phyloP scores from a whole-genome alignment of 1,140 invertebrate species.

The Drosophila gunungcola region DNA sequence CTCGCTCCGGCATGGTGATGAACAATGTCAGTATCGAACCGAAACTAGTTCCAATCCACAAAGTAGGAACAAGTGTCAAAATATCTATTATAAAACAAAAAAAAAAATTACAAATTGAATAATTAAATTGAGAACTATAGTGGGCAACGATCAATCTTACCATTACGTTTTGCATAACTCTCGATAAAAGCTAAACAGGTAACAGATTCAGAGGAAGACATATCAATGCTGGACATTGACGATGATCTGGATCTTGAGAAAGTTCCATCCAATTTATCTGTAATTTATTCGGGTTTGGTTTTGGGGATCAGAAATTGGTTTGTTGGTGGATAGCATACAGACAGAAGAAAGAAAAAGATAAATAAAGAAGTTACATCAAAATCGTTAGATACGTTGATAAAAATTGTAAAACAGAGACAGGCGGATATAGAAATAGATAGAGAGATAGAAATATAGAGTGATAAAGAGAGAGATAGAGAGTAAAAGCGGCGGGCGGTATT shows the following conservation, averaged over 20 bases:
- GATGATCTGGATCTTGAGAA: conserved; percentile 98
- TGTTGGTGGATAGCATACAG: conserved; percentile 29
- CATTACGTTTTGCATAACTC: conserved; percentile 97
- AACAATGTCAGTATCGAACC: conserved; percentile 97
- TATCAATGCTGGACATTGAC: conserved; percentile 98
- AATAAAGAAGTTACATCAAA: conserved; percentile 49
- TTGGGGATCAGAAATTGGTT: conserved; percentile 12
- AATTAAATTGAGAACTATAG: neutral
- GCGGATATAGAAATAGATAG: conserved; percentile 46
- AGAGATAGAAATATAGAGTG: conserved; percentile 39
- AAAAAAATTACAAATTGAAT: neutral
- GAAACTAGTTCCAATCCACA: conserved; percentile 98
- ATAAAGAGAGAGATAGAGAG: conserved; percentile 58
- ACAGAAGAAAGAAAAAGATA: conserved; percentile 45
- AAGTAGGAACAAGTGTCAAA: conserved; percentile 88
- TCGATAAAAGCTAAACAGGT: conserved; percentile 98
- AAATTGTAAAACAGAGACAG: conserved; percentile 44
- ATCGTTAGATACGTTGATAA: conserved; percentile 34
- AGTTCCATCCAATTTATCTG: conserved; percentile 97
- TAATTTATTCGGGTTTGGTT: conserved; percentile 55
- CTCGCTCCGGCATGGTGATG: conserved; percentile 92
- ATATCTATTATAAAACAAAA: conserved; percentile 51
- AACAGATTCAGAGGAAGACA: conserved; percentile 97
- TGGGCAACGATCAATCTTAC: conserved; percentile 85
- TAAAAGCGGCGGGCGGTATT: conserved; percentile 80